Conservation (phyloP, 37 sponge, comb jelly and placozoan genomes). For the Amphimedon queenslandica region DNA sequence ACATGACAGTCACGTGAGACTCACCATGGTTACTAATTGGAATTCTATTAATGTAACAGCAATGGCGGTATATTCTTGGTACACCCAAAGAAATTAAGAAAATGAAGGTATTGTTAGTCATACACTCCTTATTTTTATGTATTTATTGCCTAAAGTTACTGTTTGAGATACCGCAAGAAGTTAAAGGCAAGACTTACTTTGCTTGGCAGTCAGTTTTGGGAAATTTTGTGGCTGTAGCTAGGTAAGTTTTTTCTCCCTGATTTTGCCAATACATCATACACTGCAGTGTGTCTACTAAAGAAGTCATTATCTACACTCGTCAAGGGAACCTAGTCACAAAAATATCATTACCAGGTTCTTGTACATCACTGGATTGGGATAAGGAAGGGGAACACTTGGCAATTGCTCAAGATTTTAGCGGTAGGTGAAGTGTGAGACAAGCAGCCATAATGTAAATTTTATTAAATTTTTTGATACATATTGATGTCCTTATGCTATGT, state of each 20-base stretch:
- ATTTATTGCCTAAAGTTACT: conserved; percentile 35
- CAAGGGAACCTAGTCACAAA: conserved; percentile 65
- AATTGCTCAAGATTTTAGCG: conserved; percentile 67
- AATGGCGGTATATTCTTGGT: too few species aligned
- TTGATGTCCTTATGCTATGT: too few species aligned
- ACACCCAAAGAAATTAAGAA: too few species aligned
- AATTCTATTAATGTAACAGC: not conserved
- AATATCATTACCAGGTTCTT: conserved; percentile 36
- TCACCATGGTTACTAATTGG: not conserved
- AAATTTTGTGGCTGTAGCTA: conserved; percentile 61
- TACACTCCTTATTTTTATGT: too few species aligned
- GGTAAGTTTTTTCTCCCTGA: conserved; percentile 27
- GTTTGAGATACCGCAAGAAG: conserved; percentile 35
- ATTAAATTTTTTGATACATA: too few species aligned
- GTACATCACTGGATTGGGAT: conserved; percentile 92
- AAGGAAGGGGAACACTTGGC: conserved; percentile 93
- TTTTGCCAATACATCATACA: not conserved
- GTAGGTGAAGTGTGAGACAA: conserved; percentile 14
- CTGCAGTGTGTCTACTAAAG: too few species aligned
- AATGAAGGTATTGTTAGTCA: too few species aligned
- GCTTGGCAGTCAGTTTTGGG: conserved; percentile 65
- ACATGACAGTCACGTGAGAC: not conserved
- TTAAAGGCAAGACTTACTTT: conserved; percentile 46
- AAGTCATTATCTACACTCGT: conserved; percentile 81
- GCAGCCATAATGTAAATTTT: not conserved